phyloP scores from a whole-genome alignment of 2,888 invertebrate species.

The Drosophila dives region DNA sequence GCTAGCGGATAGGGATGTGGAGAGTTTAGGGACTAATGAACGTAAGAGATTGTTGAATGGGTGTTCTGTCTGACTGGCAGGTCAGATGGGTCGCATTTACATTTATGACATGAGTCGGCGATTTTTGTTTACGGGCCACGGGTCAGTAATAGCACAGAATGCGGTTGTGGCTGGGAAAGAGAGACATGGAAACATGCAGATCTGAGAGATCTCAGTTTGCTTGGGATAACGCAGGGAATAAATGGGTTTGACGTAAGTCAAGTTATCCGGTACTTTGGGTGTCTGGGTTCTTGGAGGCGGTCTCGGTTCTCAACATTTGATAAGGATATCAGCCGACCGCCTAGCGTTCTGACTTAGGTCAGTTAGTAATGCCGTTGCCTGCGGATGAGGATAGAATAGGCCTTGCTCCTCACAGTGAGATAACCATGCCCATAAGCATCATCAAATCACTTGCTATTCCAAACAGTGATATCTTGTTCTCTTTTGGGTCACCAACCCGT shows the following conservation, averaged over 20 bases:
- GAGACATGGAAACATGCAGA: conserved; percentile 21
- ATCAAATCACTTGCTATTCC: no score
- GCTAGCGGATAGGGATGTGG: conserved; percentile 13
- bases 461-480: no score
- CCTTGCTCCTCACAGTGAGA: conserved; percentile 8
- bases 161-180: conserved; percentile 4
- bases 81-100: no score
- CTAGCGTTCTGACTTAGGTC: neutral
- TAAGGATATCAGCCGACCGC: conserved; percentile 10
- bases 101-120: conserved; percentile 8
- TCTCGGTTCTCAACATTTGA: neutral
- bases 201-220: neutral
- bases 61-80: conserved; percentile 20
- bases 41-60: conserved; percentile 7
- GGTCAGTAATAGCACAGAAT: conserved; percentile 4
- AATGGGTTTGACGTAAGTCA: conserved; percentile 19
- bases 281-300: neutral
- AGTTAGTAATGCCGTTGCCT: conserved; percentile 9
- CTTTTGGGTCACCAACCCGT: no score
- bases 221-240: conserved; percentile 1
- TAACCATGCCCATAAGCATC: conserved; percentile 10
- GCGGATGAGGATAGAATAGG: conserved; percentile 11
- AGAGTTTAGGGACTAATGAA: conserved; percentile 7
- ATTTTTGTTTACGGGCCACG: conserved; percentile 13
- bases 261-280: conserved; percentile 9